phyloP scores from a whole-genome alignment of 2,888 invertebrate genomes.

The Cylindroiulus punctatus region DNA sequence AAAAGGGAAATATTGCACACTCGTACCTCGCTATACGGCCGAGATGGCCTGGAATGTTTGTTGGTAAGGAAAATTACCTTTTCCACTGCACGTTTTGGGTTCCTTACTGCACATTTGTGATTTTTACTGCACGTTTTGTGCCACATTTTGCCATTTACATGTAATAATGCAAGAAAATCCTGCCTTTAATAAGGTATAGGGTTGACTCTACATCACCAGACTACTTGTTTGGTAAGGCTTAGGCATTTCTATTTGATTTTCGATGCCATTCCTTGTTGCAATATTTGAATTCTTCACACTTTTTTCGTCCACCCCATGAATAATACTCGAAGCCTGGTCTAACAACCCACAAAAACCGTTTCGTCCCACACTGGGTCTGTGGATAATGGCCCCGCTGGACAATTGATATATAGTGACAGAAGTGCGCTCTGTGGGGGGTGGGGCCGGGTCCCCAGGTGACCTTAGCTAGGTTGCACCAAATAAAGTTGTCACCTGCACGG shows the following conservation, averaged over 20 bases:
- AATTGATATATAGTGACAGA: slow-evolving; percentile 43
- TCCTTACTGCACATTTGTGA: no score
- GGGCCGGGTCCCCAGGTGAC: slow-evolving; percentile 10
- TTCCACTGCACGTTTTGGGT: no score
- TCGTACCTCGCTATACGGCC: no score
- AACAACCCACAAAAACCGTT: not conserved
- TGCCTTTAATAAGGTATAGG: not conserved
- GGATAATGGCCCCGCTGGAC: slow-evolving; percentile 30
- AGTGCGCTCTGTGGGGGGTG: slow-evolving; percentile 7
- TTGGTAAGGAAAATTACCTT: no score
- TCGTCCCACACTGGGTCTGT: slow-evolving; percentile 43
- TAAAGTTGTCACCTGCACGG: slow-evolving; percentile 41
- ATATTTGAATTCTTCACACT: slow-evolving; percentile 45
- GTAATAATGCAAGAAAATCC: no score
- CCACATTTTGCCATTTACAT: not conserved
- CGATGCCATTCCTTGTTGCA: not conserved
- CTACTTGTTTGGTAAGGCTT: not conserved
- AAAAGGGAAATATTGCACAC: no score
- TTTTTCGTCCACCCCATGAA: slow-evolving; percentile 14
- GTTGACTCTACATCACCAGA: not conserved
- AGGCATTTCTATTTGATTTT: not conserved
- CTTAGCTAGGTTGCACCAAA: slow-evolving; percentile 36
- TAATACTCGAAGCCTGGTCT: not conserved
- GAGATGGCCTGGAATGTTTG: no score
- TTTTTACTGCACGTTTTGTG: no score